Conservation (phyloP, 2,113 vertebrate species). For the Upupa epops region DNA sequence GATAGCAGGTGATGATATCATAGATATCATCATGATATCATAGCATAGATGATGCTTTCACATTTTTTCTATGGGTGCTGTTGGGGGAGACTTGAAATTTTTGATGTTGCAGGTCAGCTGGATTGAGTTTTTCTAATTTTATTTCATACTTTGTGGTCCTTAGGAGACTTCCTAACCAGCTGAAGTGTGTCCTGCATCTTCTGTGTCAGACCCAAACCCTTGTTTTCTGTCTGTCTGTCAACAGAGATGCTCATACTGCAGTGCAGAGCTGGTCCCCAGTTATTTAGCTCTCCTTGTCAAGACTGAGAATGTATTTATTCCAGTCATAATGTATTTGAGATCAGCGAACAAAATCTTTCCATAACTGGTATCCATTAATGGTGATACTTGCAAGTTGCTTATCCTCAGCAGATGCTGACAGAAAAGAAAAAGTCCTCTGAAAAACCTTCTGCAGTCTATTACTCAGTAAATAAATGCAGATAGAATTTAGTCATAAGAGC, state of each 20-base stretch:
- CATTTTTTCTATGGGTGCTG: neutral
- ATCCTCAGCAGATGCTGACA: neutral
- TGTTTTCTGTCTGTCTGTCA: too few species aligned
- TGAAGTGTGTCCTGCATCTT: neutral
- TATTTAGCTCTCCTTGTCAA: neutral
- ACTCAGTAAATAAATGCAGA: neutral
- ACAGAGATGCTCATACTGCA: neutral
- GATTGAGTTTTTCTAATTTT: neutral
- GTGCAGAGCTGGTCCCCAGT: neutral
- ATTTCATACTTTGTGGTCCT: neutral
- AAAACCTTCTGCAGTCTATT: neutral
- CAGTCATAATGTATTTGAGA: neutral
- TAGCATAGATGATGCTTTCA: neutral
- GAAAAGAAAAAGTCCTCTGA: neutral
- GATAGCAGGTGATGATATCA: neutral
- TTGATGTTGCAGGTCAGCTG: neutral
- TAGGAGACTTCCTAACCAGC: neutral
- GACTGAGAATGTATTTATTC: neutral
- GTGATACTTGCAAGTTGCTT: neutral
- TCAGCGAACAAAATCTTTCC: neutral
- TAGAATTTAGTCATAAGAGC: neutral
- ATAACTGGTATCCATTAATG: neutral
- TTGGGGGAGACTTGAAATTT: neutral
- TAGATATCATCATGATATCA: too few species aligned
- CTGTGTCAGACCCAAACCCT: fast-evolving